Conservation (phyloP, 2,888 invertebrate genomes). For the Nemurella pictetii region DNA sequence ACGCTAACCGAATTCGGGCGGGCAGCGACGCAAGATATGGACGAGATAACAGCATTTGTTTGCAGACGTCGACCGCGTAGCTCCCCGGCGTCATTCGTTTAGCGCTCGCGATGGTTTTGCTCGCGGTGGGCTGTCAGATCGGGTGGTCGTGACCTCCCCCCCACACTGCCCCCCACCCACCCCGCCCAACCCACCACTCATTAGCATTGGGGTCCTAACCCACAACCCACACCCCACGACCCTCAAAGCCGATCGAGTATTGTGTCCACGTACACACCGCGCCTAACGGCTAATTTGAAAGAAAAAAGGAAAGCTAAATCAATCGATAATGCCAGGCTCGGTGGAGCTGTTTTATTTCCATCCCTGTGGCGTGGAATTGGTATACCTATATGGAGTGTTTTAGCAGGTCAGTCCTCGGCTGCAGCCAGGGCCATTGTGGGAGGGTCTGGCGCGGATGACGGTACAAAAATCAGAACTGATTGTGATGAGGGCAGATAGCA, state of each 20-base stretch:
- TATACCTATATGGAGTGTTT: no score
- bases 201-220: no score
- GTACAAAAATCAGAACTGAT: no score
- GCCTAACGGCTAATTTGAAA: not conserved
- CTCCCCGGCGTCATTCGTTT: conserved; percentile 24
- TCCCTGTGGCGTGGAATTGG: not conserved
- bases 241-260: conserved; percentile 12
- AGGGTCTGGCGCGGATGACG: no score
- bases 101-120: not conserved
- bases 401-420: no score
- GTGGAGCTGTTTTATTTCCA: not conserved
- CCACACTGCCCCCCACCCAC: conserved; percentile 1
- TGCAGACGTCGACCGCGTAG: conserved; percentile 9
- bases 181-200: not conserved
- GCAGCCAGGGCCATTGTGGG: no score
- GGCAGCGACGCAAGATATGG: not conserved
- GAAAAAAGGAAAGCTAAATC: not conserved
- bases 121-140: not conserved
- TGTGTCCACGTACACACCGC: conserved; percentile 22
- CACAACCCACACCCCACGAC: not conserved
- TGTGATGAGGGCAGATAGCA: no score
- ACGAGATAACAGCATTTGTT: conserved; percentile 29
- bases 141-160: conserved; percentile 8
- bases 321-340: not conserved
- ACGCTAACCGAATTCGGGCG: not conserved